Evolutionary conservation across 2,113 vertebrate species (phyloP).

Genomic region (Perca flavescens): DNA sequence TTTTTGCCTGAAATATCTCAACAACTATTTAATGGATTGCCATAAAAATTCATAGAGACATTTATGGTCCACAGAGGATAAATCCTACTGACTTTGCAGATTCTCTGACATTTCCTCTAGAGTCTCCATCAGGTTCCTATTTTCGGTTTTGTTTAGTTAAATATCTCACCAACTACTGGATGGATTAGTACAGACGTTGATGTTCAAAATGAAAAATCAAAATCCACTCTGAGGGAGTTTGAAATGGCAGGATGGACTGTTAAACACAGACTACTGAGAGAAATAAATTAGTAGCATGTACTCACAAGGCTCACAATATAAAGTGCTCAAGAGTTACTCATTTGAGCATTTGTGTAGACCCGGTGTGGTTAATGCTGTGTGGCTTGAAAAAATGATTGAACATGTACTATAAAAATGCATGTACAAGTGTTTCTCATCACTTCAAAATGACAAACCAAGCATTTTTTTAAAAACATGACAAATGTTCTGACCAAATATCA

Average conservation of each 20-base stretch:
- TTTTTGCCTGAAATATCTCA: background rate
- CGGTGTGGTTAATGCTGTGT: background rate
- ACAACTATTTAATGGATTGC: background rate
- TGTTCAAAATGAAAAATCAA: too few relatives aligned
- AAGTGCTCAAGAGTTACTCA: background rate
- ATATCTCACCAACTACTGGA: too few relatives aligned
- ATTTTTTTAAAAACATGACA: background rate
- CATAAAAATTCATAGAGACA: background rate
- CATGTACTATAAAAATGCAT: background rate
- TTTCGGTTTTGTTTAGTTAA: too few relatives aligned
- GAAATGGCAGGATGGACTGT: background rate
- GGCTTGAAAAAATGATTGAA: constrained; percentile 7
- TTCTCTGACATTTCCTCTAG: background rate
- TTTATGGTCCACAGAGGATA: background rate
- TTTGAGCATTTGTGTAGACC: background rate
- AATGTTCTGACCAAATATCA: background rate
- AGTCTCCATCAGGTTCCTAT: background rate
- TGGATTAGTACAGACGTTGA: too few relatives aligned
- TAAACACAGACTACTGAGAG: too few relatives aligned
- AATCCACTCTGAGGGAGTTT: too few relatives aligned
- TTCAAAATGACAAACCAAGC: background rate
- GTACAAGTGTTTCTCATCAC: background rate
- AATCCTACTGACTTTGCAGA: background rate
- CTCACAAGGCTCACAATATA: background rate
- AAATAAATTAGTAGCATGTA: too few relatives aligned